Conservation (phyloP, 1,140 invertebrate species). For the Gyrodactylus bullatarudis region DNA sequence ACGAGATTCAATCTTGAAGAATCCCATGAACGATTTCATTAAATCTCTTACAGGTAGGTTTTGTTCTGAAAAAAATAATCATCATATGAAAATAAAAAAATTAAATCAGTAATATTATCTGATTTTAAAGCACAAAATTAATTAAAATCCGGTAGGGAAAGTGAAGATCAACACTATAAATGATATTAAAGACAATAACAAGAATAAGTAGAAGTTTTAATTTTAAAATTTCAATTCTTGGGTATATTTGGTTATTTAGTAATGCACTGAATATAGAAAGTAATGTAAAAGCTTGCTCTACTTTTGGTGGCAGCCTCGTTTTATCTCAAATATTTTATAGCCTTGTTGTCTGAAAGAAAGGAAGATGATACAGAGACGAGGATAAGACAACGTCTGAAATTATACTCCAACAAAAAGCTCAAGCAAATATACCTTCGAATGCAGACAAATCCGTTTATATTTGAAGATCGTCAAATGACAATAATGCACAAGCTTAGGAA, state of each 20-base stretch:
- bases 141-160: no score
- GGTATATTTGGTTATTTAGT: no score
- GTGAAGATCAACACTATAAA: no score
- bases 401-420: background rate
- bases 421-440: background rate
- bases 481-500: background rate
- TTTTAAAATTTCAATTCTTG: no score
- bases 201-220: no score
- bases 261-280: no score
- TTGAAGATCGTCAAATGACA: background rate
- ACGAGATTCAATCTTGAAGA: background rate
- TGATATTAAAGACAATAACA: no score
- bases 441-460: background rate
- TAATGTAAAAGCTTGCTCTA: no score
- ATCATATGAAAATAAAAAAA: background rate
- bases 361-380: background rate
- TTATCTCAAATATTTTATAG: background rate
- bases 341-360: background rate
- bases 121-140: no score
- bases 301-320: no score
- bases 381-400: background rate
- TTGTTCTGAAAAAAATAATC: background rate
- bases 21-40: background rate
- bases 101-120: no score
- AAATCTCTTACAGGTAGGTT: background rate